phyloP scores from a whole-genome alignment of 2,888 invertebrate species.

The Salticus scenicus region DNA sequence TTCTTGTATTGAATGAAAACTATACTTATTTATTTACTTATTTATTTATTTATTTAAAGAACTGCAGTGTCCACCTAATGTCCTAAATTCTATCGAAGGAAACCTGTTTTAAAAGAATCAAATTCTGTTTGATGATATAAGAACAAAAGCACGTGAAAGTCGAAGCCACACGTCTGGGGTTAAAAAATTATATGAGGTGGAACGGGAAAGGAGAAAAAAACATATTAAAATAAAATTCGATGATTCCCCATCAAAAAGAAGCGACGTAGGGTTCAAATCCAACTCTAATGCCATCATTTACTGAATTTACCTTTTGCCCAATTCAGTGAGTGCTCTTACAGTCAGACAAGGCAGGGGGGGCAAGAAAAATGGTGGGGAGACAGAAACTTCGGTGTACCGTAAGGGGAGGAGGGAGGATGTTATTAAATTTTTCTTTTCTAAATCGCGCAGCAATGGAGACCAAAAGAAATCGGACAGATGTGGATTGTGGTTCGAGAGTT shows the following conservation, averaged over 20 bases:
- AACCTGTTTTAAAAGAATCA: too few species aligned
- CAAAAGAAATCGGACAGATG: not conserved
- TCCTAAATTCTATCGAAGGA: too few species aligned
- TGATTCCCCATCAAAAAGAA: constrained; percentile 8
- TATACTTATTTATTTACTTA: too few species aligned
- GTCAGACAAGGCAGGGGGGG: not conserved
- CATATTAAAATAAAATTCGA: constrained; percentile 12
- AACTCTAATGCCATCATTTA: constrained; percentile 12
- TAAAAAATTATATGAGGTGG: not conserved
- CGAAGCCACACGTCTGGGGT: constrained; percentile 5
- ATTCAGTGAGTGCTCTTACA: not conserved
- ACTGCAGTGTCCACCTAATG: too few species aligned
- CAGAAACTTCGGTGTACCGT: not conserved
- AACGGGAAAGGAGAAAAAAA: not conserved
- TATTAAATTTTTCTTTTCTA: constrained; percentile 19
- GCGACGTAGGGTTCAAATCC: constrained; percentile 9
- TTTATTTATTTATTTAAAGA: too few species aligned
- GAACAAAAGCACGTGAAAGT: not conserved
- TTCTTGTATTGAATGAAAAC: too few species aligned
- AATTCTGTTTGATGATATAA: constrained; percentile 3
- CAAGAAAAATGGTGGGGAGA: not conserved
- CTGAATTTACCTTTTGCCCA: constrained; percentile 15
- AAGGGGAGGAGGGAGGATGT: not conserved
- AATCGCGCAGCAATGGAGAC: constrained; percentile 1
- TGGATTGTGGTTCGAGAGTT: not conserved